Base-by-base conservation (phyloP, 1,140 invertebrate genomes). In the Bicyclus anynana region DNA sequence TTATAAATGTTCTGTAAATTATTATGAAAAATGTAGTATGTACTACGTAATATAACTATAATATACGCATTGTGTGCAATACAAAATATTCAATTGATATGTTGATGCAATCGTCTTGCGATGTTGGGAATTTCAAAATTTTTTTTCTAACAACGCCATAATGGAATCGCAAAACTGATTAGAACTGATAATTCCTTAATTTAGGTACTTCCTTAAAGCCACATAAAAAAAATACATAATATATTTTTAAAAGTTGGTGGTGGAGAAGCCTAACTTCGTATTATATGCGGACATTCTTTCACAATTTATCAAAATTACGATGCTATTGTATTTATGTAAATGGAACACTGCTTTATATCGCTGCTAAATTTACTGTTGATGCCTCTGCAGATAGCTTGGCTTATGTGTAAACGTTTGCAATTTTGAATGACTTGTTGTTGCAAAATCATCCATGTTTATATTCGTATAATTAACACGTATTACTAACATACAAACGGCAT, bases 261-360 rank as follows among this genome's bases (percentile, higher is more conserved):
- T 42, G n/a, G 6, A 48, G 35, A 9, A 12, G n/a, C 47, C 47
- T 57, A 35, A 47, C 37, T 26, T 27, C 33, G 42, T 59, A 54
- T 65, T 68, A 56, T 58, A 57, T 62, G 67, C 57, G 59, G 50
- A 69, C 57, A 67, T 71, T 75, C 70, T 71, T 73, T 48, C 33
- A 59, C 49, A 54, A 69, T 72, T 69, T 69, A 72, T 71, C 70
- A 69, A 67, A 68, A 69, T 67, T 69, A 71, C 65, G 55, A 63
- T 62, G 57, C 55, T 59, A 63, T 72, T 69, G 64, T 69, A 63
- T 66, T 70, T 67, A 59, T 62, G 47, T 56, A 63, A 58, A 65
- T 67, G 52, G 53, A 62, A 57, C 58, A 62, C 62, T 69, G 67
- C 60, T 65, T 70, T 66, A 64, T 69, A 62, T 61, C 55, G 56